Evolutionary conservation across 2,888 invertebrate genomes (phyloP).

Genomic region (Synanthedon myopaeformis): DNA sequence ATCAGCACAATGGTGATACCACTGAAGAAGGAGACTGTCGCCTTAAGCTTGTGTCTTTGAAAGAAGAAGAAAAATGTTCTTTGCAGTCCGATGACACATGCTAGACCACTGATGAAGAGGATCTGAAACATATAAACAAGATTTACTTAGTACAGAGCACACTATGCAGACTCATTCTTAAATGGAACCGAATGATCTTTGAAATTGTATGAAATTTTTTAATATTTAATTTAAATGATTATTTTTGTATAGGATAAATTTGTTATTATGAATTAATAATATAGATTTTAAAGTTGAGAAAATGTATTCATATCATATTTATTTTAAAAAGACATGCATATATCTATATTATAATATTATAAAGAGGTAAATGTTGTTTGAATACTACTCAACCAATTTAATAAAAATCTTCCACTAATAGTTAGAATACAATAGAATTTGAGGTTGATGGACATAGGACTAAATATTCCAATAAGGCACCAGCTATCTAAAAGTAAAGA

Average conservation of each 20-base stretch:
- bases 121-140: conserved; percentile 76
- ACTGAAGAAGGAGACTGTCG: conserved; percentile 89
- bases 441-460: too few species aligned
- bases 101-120: conserved; percentile 93
- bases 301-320: too few species aligned
- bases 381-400: too few species aligned
- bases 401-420: too few species aligned
- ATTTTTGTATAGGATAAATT: background rate
- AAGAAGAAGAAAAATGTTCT: conserved; percentile 98
- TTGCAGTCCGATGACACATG: conserved; percentile 95
- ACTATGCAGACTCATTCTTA: background rate
- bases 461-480: too few species aligned
- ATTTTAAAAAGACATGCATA: too few species aligned
- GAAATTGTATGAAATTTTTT: background rate
- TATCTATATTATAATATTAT: too few species aligned
- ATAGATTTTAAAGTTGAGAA: too few species aligned
- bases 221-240: too few species aligned
- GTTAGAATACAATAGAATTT: too few species aligned
- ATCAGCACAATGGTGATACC: conserved; percentile 92
- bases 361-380: too few species aligned
- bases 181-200: background rate
- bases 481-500: too few species aligned
- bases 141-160: background rate
- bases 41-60: conserved; percentile 94
- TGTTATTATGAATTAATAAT: background rate